Evolutionary conservation across 2,113 vertebrate species (phyloP).

Genomic region (Gyps fulvus): DNA sequence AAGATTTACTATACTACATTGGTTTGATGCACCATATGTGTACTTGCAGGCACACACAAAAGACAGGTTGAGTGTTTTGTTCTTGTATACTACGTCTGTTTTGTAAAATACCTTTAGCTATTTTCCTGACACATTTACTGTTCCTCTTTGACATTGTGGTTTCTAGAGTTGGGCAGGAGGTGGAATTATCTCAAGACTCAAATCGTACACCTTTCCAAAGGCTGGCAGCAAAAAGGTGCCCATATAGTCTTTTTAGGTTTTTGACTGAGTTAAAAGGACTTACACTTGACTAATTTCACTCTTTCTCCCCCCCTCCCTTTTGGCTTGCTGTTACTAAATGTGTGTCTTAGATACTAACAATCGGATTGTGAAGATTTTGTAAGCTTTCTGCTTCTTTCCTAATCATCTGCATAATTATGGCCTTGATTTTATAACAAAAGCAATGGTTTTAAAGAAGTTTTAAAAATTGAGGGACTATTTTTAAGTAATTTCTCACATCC

Average conservation of each 20-base stretch:
- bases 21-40: not conserved
- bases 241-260: constrained; percentile 35
- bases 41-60: not conserved
- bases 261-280: constrained; percentile 57
- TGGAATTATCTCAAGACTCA: constrained; percentile 87
- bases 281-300: not conserved
- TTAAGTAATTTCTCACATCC: not conserved
- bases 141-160: constrained; percentile 83
- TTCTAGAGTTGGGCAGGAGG: constrained; percentile 82
- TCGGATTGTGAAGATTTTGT: not conserved
- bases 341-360: constrained; percentile 58
- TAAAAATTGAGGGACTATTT: not conserved
- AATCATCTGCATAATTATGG: not conserved
- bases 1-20: not conserved
- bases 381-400: not conserved
- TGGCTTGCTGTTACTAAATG: constrained; percentile 8
- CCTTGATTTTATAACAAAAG: not conserved
- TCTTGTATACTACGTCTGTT: not conserved
- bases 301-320: not conserved
- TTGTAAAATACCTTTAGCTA: not conserved
- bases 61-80: not conserved
- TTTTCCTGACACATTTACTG: constrained; percentile 61
- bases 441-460: not conserved
- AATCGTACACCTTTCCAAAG: constrained; percentile 85
- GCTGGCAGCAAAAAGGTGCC: constrained; percentile 88